Evolutionary conservation across 2,797 vertebrate genomes (phyloP).

Genomic region (Clarias laeviceps): DNA sequence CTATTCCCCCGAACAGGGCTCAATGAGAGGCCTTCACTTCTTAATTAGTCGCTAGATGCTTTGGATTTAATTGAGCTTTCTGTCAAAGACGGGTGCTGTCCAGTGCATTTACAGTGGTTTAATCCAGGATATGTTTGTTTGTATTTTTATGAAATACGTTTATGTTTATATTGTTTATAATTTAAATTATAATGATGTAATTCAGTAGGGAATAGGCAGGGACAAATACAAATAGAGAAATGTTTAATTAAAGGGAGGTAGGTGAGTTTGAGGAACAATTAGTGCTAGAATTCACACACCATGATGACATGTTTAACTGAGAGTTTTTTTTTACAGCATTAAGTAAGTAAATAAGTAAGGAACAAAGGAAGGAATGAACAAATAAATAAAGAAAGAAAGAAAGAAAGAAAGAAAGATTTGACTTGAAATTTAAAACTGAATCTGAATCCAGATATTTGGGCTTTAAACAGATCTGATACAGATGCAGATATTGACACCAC

Average conservation of each 20-base stretch:
- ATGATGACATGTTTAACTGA: neutral
- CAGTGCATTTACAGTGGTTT: neutral
- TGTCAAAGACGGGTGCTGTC: neutral
- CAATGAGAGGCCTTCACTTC: slow-evolving; percentile 14
- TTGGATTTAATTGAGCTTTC: slow-evolving; percentile 18
- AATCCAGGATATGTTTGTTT: neutral
- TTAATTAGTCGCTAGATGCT: slow-evolving; percentile 50
- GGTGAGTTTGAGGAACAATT: neutral
- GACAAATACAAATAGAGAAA: neutral
- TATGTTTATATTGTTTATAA: too few species aligned
- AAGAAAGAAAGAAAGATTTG: neutral
- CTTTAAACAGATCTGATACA: neutral
- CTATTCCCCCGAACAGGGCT: slow-evolving; percentile 27
- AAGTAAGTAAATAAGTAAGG: neutral
- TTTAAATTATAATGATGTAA: neutral
- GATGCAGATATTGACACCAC: neutral
- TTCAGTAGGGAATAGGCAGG: neutral
- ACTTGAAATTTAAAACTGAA: neutral
- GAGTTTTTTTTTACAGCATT: too few species aligned
- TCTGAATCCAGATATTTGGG: neutral
- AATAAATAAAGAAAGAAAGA: neutral
- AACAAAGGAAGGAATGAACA: neutral
- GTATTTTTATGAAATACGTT: neutral
- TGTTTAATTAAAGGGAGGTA: neutral
- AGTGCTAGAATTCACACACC: too few species aligned